Percentiles rank a stretch among this genome's conserved stretches.
phyloP scores from a whole-genome alignment of 2,888 invertebrate genomes.

The Erpobdella octoculata region DNA sequence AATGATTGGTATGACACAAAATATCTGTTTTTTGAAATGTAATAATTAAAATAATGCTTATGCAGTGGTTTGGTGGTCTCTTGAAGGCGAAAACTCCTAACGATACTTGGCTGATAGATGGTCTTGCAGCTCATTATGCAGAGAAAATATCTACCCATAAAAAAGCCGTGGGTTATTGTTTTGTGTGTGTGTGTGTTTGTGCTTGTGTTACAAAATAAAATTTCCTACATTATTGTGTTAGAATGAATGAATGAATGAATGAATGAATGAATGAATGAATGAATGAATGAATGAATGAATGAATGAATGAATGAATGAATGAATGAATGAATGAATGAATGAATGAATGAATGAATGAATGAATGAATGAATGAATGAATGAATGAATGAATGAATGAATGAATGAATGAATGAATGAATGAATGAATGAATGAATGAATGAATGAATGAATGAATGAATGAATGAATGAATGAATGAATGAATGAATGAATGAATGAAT shows the following conservation, averaged over 20 bases:
- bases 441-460: background rate
- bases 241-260: slow-evolving; percentile 17
- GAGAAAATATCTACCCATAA: too few relatives aligned
- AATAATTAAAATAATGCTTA: too few relatives aligned
- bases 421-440: background rate
- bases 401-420: slow-evolving; percentile 13
- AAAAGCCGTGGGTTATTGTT: too few relatives aligned
- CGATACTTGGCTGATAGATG: too few relatives aligned
- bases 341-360: slow-evolving; percentile 15
- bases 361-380: background rate
- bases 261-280: slow-evolving; percentile 12
- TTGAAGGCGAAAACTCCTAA: too few relatives aligned
- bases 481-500: background rate
- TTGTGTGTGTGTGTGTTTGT: slow-evolving; percentile 15
- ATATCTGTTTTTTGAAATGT: too few relatives aligned
- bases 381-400: background rate
- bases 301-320: slow-evolving; percentile 19
- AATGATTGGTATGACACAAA: too few relatives aligned
- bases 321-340: background rate
- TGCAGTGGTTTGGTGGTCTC: too few relatives aligned
- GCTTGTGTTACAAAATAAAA: background rate
- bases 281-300: slow-evolving; percentile 10
- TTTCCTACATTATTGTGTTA: background rate
- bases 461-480: background rate
- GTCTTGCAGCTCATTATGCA: too few relatives aligned